These are phyloP conservation scores for Micrastur ruficollis DNA, from an alignment of 2,797 vertebrate genomes.

Conservation along the genomic window DNA sequence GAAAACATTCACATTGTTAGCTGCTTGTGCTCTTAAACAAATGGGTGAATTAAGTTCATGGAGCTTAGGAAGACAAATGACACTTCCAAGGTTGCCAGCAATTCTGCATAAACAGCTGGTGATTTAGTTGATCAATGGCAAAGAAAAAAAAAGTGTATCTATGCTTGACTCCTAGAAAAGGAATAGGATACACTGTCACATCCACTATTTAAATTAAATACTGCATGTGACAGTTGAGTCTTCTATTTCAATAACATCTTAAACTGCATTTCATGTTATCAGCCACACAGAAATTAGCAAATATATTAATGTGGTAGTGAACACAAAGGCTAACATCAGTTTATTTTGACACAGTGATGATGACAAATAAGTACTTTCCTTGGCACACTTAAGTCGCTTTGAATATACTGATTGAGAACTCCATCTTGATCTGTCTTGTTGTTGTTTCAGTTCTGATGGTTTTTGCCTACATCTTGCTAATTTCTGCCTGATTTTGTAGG, in stretches of 20 bases:
- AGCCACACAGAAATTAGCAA: background rate
- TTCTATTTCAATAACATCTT: background rate
- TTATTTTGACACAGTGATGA: background rate
- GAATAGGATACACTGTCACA: background rate
- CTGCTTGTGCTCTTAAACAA: constrained; percentile 1
- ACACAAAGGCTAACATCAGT: background rate
- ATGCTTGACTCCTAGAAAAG: background rate
- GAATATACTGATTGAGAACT: background rate
- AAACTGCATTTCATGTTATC: background rate
- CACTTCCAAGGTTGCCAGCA: constrained; percentile 15
- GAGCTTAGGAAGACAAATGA: constrained; percentile 18
- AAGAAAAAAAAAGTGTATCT: background rate
- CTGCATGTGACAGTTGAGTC: background rate
- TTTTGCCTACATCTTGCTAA: background rate
- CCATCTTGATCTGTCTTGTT: background rate
- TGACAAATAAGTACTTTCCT: background rate
- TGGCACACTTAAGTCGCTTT: background rate
- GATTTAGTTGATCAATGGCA: constrained; percentile 10
- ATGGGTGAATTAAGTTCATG: background rate
- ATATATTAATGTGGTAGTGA: background rate
- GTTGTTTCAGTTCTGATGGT: background rate
- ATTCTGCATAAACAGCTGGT: constrained; percentile 20
- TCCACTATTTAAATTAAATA: background rate
- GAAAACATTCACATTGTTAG: background rate
- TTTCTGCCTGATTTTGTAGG: background rate